Percentiles rank a stretch among this genome's conserved stretches.
phyloP scores from a whole-genome alignment of 2,113 vertebrate species.

The Tenrec ecaudatus region DNA sequence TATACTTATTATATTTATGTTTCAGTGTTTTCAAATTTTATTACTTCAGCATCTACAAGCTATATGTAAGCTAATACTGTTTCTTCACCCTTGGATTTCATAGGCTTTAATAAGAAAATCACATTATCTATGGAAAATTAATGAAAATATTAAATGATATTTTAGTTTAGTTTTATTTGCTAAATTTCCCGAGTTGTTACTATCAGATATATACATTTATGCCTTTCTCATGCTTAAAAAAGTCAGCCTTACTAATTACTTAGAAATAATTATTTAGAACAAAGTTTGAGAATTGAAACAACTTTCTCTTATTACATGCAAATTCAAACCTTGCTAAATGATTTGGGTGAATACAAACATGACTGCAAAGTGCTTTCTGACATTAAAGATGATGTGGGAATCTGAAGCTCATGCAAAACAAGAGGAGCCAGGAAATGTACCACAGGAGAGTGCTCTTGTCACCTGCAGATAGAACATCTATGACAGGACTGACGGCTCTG shows the following conservation, averaged over 20 bases:
- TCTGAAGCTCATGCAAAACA: background rate
- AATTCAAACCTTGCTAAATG: background rate
- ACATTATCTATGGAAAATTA: background rate
- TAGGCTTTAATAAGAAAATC: background rate
- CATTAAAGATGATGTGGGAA: background rate
- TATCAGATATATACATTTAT: background rate
- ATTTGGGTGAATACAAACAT: background rate
- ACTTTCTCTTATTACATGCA: background rate
- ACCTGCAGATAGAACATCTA: background rate
- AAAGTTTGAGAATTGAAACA: background rate
- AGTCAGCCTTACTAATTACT: background rate
- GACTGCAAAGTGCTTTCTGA: background rate
- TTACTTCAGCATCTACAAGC: background rate
- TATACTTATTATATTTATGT: background rate
- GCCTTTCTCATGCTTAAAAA: slow-evolving; percentile 3
- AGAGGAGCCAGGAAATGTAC: background rate
- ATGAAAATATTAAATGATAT: background rate
- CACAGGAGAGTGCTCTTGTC: background rate
- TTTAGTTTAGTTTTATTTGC: background rate
- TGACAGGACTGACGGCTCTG: background rate
- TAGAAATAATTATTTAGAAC: background rate
- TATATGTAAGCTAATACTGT: background rate
- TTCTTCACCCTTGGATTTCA: background rate
- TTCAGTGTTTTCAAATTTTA: background rate
- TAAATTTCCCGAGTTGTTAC: background rate